Base-by-base conservation (phyloP, 2,888 invertebrate species). In the Perizoma flavofasciatum region DNA sequence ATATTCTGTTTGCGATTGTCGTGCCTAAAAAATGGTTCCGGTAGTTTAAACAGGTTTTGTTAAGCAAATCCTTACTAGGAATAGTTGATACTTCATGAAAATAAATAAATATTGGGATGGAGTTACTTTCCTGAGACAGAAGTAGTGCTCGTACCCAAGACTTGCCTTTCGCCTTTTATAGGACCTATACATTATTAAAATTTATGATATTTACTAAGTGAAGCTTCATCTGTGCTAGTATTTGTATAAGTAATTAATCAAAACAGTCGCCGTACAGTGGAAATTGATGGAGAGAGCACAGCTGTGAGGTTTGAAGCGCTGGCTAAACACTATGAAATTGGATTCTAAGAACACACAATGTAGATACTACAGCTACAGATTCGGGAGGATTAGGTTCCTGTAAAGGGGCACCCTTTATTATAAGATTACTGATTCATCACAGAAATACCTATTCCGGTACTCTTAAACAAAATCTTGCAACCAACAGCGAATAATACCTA, bases 281-380 rank as follows among this genome's bases (percentile, higher is more conserved):
- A 75, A 78, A 81, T 78, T 78, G 78, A 78, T 74, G 77, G 70
- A 79, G 74, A 75, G 70, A 66, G 69, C 73, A 68, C 81, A 79
- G 78, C 80, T 79, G 81, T 55, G 52, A 47, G 51, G 41, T 8
- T 35, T 63, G 61, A 65, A 63, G 69, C 59, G 62, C 52, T 61
- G 52, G 55, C 67, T 71, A 70, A 72, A 73, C 72, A 74, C 71
- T 71, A 71, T 73, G 68, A 76, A 78, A 81, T 79, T 78, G 73
- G 73, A 75, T 73, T 67, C 67, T 63, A 61, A 59, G 50, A 62
- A 61, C 58, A 64, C 49, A 54, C 46, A 46, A 53, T 56, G 56
- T 40, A 59, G 60, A 64, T 49, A 53, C 56, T 61, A 66, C 4
- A 9, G 33, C 7, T 22, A 22, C 6, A n/a, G 6, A 44, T 37